A percentile compares a stretch with the other conserved stretches of the same genome.
Conservation (phyloP, 2,797 vertebrate species). For the Tapirus indicus region DNA sequence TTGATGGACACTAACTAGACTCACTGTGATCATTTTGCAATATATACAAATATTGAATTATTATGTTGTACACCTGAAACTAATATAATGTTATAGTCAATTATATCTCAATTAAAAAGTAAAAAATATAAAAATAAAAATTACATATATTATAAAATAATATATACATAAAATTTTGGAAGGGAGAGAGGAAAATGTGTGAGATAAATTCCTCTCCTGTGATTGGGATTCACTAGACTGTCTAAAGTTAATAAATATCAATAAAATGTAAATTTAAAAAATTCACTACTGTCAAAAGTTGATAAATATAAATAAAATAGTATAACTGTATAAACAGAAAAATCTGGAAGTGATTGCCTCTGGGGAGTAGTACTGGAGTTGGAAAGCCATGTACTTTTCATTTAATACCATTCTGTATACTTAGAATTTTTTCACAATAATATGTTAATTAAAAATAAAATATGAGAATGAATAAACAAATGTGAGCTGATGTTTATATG, state of each 20-base stretch:
- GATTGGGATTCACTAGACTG: neutral
- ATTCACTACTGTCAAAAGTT: neutral
- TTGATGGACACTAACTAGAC: neutral
- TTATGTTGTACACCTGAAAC: neutral
- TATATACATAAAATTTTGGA: neutral
- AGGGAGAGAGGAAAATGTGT: neutral
- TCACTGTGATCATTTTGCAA: neutral
- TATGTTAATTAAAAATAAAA: constrained; percentile 43
- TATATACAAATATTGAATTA: neutral
- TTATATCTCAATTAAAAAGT: neutral
- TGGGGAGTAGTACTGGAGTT: neutral
- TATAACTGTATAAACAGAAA: neutral
- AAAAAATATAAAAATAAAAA: neutral
- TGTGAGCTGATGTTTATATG: neutral
- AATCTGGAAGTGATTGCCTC: neutral
- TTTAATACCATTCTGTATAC: neutral
- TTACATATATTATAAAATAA: neutral
- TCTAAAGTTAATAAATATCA: neutral
- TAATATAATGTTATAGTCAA: neutral
- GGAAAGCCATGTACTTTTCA: neutral
- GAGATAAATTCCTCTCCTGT: neutral
- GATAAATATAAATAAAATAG: neutral
- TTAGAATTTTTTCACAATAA: constrained; percentile 16
- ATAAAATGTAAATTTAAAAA: too few species aligned
- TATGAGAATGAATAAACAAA: neutral